Base-by-base conservation (phyloP, 2,888 invertebrate genomes). In the Drosophila bunnanda region DNA sequence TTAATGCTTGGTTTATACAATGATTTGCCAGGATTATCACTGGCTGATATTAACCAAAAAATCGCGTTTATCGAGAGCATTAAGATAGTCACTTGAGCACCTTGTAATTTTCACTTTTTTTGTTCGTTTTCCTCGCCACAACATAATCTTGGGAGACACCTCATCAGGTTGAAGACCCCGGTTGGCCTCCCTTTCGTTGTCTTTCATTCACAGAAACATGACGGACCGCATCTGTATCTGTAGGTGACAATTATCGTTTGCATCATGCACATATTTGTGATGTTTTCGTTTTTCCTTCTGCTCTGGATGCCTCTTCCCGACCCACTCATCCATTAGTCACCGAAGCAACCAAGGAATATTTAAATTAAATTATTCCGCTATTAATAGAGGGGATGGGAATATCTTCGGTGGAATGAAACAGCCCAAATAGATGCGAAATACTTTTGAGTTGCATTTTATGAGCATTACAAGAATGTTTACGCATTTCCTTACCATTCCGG, bases 261-360 rank as follows among this genome's bases (percentile, higher is more conserved):
- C 66, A 55, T 34, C 66, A 38, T 17, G 55, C 34, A 55, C 34
- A 67, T 38, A 41, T 44, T 32, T 46, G 41, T 54, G 66, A 43
- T 44, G 22, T 55, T 25, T 34, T 13, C 32, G 22, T 55, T 17
- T 32, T 12, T 44, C 53, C n/a, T 55, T 9, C n/a, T 17, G n/a
- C 22, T 34, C 68, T 67, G 66, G 66, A 67, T 56, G 55, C 50
- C 36, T 38, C 22, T 32, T 25, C 44, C 44, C 54, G 15, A 5
- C 41, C 70, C 62, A 72, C 70, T 72, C 62, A 39, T 78, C 52
- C 56, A 61, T 80, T 79, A 79, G 53, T 80, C 85, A 72, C 52
- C 56, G 36, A 20, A 36, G 36, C 8, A 20, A 32, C 20, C 50
- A 32, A 25, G 25, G 50, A 55, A 72, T 72, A 72, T 64, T 72